Evolutionary conservation across 1,140 invertebrate genomes (phyloP), one percentile per base, ranked within the genome.

Genomic region (Nomia melanderi): DNA sequence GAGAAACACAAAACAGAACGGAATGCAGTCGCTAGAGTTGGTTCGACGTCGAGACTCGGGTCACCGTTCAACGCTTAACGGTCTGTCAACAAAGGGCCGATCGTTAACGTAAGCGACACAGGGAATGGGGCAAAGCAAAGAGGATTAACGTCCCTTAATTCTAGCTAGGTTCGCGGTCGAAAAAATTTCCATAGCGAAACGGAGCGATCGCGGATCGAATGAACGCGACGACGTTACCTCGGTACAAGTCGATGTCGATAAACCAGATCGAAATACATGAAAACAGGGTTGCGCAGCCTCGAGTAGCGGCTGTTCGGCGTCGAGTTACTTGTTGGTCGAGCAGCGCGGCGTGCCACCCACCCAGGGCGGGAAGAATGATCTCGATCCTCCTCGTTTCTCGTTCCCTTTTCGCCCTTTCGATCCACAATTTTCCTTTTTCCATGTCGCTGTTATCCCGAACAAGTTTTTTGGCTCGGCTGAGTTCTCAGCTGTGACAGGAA

Each of bases 181-280:
- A 56, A 69, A 82, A 82, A 78, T 82, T 78, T 83, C 79, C 79
- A 83, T 60, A 54, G 6, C 20, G 12, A 56, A 57, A 62, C 27
- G 33, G 60, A 77, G 53, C 17, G 23, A 5, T 36, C 54, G 31
- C 39, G 33, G 25, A 14, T 39, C 33, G 23, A 23, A 2, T 27
- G 31, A 1, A 39, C 23, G 53, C 65, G 76, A 65, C 25, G 47
- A 47, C n/a, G 36, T 47, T 8, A 12, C 9, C 62, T 44, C 31
- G 25, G 12, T 14, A 47, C n/a, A 11, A n/a, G 57, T n/a, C 36
- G 25, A 9, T 12, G 27, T 17, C 17, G 50, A 25, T 73, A 44
- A 64, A 78, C 67, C 50, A 57, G 79, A 83, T 83, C 59, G 79
- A 83, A 82, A 82, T 81, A 81, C 73, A 81, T 82, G 66, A 56